phyloP scores from a whole-genome alignment of 2,797 vertebrate species.

The Hybognathus amarus region DNA sequence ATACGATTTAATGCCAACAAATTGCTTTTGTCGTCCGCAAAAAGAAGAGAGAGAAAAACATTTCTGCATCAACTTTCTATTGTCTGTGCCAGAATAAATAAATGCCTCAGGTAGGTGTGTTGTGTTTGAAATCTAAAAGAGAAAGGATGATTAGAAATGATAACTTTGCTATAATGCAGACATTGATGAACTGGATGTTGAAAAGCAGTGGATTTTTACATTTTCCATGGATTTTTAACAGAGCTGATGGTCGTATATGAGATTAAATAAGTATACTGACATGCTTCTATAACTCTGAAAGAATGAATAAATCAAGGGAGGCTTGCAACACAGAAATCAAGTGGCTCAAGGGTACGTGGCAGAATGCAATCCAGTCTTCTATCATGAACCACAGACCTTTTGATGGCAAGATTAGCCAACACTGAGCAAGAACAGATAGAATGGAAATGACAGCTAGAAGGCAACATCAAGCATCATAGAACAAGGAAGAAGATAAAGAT shows the following conservation, averaged over 20 bases:
- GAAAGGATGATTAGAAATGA: conserved; percentile 18
- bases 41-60: too few relatives aligned
- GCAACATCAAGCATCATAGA: conserved; percentile 4
- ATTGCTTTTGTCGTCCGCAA: conserved; percentile 56
- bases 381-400: conserved; percentile 5
- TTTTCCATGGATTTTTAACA: background rate
- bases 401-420: conserved; percentile 7
- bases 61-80: conserved; percentile 38
- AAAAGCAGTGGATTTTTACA: conserved; percentile 10
- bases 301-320: conserved; percentile 3
- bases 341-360: conserved; percentile 20
- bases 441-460: conserved; percentile 23
- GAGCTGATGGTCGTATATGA: background rate
- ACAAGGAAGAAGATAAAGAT: background rate
- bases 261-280: conserved; percentile 23
- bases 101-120: conserved; percentile 12
- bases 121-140: conserved; percentile 32
- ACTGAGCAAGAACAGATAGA: background rate
- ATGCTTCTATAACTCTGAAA: conserved; percentile 13
- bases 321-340: conserved; percentile 28
- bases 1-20: conserved; percentile 66
- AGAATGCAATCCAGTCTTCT: background rate
- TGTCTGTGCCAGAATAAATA: conserved; percentile 18
- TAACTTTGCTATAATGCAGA: conserved; percentile 18
- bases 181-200: conserved; percentile 15